These are phyloP conservation scores for Scyliorhinus canicula DNA, from an alignment of 2,797 vertebrate genomes.

Conservation along the genomic window DNA sequence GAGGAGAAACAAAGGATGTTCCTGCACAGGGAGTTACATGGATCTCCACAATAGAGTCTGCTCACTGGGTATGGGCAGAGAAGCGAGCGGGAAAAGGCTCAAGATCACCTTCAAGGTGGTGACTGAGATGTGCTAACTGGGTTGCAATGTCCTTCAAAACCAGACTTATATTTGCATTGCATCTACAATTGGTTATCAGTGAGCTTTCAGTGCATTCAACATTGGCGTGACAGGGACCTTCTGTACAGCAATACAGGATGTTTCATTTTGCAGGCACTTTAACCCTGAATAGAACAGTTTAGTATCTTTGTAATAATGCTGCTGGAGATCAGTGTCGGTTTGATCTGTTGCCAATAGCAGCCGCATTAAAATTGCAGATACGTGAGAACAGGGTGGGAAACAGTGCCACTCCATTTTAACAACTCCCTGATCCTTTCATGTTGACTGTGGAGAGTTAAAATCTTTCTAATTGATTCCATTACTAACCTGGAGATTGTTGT, in stretches of 20 bases:
- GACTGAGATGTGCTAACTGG: too few relatives aligned
- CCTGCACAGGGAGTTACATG: too few relatives aligned
- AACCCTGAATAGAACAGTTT: not conserved
- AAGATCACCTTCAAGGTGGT: too few relatives aligned
- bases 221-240: not conserved
- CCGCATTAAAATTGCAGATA: not conserved
- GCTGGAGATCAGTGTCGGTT: not conserved
- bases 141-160: too few relatives aligned
- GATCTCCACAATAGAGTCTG: too few relatives aligned
- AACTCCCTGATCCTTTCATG: not conserved
- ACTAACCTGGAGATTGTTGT: not conserved
- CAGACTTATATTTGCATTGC: too few relatives aligned
- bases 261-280: not conserved
- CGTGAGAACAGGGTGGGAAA: not conserved
- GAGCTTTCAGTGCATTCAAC: not conserved
- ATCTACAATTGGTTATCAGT: not conserved
- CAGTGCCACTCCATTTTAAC: not conserved
- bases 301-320: not conserved
- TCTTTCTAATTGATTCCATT: not conserved
- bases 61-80: too few relatives aligned
- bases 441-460: not conserved
- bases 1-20: too few relatives aligned
- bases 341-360: not conserved
- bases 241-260: not conserved
- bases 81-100: too few relatives aligned